A percentile compares a stretch with the other conserved stretches of the same genome.
phyloP scores from a whole-genome alignment of 2,113 vertebrate genomes.

The Bufo bufo region DNA sequence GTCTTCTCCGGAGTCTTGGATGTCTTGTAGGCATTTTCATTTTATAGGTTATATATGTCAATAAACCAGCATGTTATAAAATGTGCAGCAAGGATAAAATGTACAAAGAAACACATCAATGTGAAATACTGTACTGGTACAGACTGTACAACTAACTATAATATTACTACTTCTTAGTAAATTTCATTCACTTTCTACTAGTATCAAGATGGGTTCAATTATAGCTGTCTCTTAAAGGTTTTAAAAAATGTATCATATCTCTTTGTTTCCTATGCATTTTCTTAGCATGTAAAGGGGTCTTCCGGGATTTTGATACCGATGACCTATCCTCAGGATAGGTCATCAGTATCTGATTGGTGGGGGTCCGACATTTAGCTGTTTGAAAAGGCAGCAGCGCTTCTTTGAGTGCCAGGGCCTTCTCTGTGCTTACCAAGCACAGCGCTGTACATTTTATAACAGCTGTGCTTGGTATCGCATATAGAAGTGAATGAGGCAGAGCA shows the following conservation, averaged over 20 bases:
- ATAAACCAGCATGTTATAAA: constrained; percentile 43
- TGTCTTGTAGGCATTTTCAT: constrained; percentile 27
- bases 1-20: constrained; percentile 10
- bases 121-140: neutral
- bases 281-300: neutral
- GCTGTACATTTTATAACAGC: too few relatives aligned
- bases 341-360: too few relatives aligned
- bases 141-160: neutral
- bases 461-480: too few relatives aligned
- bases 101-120: constrained; percentile 12
- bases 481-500: too few relatives aligned
- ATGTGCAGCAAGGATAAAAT: constrained; percentile 10
- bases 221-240: neutral
- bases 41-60: constrained; percentile 36
- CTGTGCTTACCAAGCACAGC: too few relatives aligned
- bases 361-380: too few relatives aligned
- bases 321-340: too few relatives aligned
- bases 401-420: too few relatives aligned
- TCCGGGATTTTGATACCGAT: too few relatives aligned
- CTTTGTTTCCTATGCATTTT: neutral
- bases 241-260: neutral
- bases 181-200: neutral
- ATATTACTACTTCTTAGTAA: neutral
- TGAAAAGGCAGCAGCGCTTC: too few relatives aligned
- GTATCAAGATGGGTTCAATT: neutral